phyloP scores from a whole-genome alignment of 2,113 vertebrate genomes.

The Ceuthmochares aereus region DNA sequence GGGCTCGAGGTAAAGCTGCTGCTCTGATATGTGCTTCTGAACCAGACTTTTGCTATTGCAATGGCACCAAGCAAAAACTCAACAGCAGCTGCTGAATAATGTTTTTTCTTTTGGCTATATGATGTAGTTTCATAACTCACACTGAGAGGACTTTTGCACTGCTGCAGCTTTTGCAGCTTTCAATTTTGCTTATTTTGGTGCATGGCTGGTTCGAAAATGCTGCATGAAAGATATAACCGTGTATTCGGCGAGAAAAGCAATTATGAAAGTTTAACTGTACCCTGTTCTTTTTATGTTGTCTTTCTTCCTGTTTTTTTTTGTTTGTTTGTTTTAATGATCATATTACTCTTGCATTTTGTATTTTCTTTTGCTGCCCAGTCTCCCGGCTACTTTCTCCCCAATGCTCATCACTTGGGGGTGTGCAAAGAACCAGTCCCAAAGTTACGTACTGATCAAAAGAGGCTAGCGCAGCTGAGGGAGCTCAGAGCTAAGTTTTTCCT shows the following conservation, averaged over 20 bases:
- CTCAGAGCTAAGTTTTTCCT: slow-evolving; percentile 84
- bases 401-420: slow-evolving; percentile 81
- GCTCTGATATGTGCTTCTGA: slow-evolving; percentile 71
- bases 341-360: slow-evolving; percentile 77
- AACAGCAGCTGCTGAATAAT: slow-evolving; percentile 74
- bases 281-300: slow-evolving; percentile 88
- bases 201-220: slow-evolving; percentile 80
- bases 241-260: slow-evolving; percentile 72
- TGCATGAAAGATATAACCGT: slow-evolving; percentile 78
- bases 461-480: slow-evolving; percentile 76
- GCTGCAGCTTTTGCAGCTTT: slow-evolving; percentile 81
- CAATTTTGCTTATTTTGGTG: slow-evolving; percentile 74
- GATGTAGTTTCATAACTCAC: slow-evolving; percentile 65
- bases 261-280: slow-evolving; percentile 80
- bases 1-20: slow-evolving; percentile 86
- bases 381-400: slow-evolving; percentile 80
- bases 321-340: slow-evolving; percentile 70
- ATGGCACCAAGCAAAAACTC: slow-evolving; percentile 74
- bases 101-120: slow-evolving; percentile 71
- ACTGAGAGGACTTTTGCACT: slow-evolving; percentile 49
- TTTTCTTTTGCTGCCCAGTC: slow-evolving; percentile 80
- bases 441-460: slow-evolving; percentile 73
- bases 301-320: slow-evolving; percentile 67
- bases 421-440: slow-evolving; percentile 82
- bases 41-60: slow-evolving; percentile 71